Conservation (phyloP, 2,113 vertebrate species). For the Pseudorectes ferrugineus region DNA sequence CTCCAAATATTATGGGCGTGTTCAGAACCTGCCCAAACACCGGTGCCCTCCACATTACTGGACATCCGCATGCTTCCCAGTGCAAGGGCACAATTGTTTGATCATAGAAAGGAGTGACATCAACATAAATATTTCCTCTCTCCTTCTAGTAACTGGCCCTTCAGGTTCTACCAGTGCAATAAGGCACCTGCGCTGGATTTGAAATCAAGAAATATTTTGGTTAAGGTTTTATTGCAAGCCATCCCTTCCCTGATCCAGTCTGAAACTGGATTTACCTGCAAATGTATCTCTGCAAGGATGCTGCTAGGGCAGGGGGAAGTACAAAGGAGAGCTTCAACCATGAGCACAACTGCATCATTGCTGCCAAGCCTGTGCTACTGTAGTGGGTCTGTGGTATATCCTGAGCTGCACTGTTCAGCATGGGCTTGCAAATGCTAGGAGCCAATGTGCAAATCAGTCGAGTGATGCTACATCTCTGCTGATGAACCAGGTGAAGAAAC, state of each 20-base stretch:
- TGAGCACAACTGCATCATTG: accelerated
- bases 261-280: not conserved
- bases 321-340: not conserved
- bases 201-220: not conserved
- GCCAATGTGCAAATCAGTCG: not conserved
- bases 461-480: not conserved
- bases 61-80: not conserved
- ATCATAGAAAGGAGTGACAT: not conserved
- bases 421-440: not conserved
- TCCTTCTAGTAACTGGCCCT: not conserved
- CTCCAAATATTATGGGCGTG: accelerated
- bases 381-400: not conserved
- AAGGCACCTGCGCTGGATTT: accelerated
- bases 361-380: not conserved
- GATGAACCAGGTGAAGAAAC: not conserved
- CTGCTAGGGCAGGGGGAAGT: not conserved
- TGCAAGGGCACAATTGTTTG: not conserved
- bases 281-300: not conserved
- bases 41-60: not conserved
- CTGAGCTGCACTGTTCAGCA: not conserved
- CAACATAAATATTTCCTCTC: not conserved
- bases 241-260: not conserved
- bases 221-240: not conserved
- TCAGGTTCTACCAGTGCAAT: not conserved
- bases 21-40: not conserved